Evolutionary conservation across 2,113 vertebrate species (phyloP).

Genomic region (Tragelaphus strepsiceros): DNA sequence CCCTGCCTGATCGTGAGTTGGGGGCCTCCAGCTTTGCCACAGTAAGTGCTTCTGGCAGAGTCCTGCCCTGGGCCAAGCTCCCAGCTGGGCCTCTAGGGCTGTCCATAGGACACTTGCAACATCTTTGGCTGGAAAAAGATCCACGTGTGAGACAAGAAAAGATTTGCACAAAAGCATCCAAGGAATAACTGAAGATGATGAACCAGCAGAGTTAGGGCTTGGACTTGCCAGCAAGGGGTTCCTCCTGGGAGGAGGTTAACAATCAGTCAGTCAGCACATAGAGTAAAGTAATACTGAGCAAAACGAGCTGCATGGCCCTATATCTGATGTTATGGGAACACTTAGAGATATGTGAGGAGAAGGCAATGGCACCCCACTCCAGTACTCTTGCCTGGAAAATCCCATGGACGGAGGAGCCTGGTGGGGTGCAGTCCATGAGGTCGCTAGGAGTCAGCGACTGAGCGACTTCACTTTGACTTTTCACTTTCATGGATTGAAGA

Average conservation of each 20-base stretch:
- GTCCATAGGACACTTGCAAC: neutral
- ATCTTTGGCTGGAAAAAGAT: neutral
- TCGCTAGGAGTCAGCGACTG: no score
- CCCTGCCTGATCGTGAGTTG: neutral
- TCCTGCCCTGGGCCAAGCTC: neutral
- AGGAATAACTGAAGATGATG: neutral
- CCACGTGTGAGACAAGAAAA: neutral
- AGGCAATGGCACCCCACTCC: no score
- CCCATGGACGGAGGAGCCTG: no score
- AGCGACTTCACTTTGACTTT: no score
- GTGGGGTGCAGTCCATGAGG: no score
- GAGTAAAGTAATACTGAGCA: no score
- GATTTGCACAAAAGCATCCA: neutral
- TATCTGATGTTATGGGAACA: no score
- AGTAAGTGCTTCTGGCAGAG: neutral
- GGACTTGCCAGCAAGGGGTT: neutral
- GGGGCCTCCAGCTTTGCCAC: neutral
- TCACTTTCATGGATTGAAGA: no score
- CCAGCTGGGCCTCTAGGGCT: neutral
- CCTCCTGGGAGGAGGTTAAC: neutral
- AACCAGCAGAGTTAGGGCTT: neutral
- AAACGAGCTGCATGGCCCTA: no score
- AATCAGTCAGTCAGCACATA: neutral
- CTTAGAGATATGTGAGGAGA: no score
- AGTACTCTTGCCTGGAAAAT: no score